These are phyloP conservation scores for Scyliorhinus canicula DNA, from an alignment of 2,797 vertebrate genomes.

Conservation along the genomic window DNA sequence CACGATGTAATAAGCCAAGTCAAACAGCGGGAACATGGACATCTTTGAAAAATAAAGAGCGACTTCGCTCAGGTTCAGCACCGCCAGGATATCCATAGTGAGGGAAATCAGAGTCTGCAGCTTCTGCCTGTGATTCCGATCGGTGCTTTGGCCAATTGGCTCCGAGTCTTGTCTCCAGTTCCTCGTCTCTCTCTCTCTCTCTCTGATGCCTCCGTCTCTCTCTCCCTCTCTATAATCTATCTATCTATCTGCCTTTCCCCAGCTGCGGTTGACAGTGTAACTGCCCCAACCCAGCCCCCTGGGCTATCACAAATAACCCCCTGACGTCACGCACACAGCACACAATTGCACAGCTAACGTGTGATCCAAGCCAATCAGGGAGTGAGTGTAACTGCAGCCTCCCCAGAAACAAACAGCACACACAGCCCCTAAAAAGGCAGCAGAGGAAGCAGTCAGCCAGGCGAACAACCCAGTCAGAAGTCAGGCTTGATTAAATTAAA, in stretches of 20 bases:
- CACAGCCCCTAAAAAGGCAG: slow-evolving; percentile 19
- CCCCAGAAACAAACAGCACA: slow-evolving; percentile 7
- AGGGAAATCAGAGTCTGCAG: neutral
- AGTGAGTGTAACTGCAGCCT: neutral
- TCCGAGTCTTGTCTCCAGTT: slow-evolving; percentile 1
- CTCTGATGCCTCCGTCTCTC: neutral
- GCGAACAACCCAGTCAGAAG: neutral
- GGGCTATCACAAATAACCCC: slow-evolving; percentile 20
- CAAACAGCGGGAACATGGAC: slow-evolving; percentile 89
- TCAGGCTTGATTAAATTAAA: neutral
- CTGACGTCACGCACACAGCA: slow-evolving; percentile 20
- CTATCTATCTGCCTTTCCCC: neutral
- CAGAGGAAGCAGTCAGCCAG: neutral
- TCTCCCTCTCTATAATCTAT: neutral
- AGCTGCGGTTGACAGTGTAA: slow-evolving; percentile 24
- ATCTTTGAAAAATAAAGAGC: slow-evolving; percentile 81
- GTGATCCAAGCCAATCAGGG: slow-evolving; percentile 25
- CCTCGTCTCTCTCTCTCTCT: no score
- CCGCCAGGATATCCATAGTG: slow-evolving; percentile 70
- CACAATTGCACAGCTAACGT: slow-evolving; percentile 21
- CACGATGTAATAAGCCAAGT: slow-evolving; percentile 90
- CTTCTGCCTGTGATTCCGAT: neutral
- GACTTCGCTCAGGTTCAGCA: slow-evolving; percentile 77
- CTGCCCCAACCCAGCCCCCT: neutral
- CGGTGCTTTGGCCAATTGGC: neutral